Conservation (phyloP, 1,140 invertebrate genomes). For the Dolichoris vasculosae region DNA sequence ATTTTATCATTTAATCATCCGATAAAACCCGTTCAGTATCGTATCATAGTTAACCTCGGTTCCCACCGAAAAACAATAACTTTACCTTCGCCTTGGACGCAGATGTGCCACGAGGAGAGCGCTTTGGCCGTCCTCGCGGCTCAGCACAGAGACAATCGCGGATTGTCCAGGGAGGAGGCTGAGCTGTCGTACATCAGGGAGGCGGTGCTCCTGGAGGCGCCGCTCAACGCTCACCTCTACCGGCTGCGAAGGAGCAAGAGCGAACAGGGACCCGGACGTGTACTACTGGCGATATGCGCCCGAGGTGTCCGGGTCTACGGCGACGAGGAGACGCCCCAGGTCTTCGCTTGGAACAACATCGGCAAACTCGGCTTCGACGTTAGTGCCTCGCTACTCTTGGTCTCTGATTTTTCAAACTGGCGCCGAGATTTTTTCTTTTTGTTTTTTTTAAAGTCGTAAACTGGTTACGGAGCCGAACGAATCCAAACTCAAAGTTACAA, state of each 20-base stretch:
- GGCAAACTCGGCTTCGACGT: constrained; percentile 94
- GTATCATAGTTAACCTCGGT: too few species aligned
- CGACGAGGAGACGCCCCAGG: constrained; percentile 80
- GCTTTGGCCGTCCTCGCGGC: constrained; percentile 78
- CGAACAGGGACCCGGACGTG: constrained; percentile 82
- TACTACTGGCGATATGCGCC: constrained; percentile 88
- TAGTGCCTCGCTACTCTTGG: constrained; percentile 64
- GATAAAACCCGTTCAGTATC: background rate
- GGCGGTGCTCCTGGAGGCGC: constrained; percentile 88
- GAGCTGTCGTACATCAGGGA: constrained; percentile 91
- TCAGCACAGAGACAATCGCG: constrained; percentile 83
- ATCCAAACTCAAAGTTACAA: too few species aligned
- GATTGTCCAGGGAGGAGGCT: constrained; percentile 84
- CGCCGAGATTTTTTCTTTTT: constrained; percentile 8
- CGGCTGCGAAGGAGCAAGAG: constrained; percentile 88
- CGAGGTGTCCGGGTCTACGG: constrained; percentile 89
- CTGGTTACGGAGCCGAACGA: too few species aligned
- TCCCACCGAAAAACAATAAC: background rate
- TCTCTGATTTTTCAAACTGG: background rate
- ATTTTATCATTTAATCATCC: background rate
- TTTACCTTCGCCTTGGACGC: background rate
- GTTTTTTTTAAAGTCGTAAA: too few species aligned
- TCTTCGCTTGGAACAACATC: constrained; percentile 94
- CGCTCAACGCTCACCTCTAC: constrained; percentile 94
- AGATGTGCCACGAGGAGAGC: constrained; percentile 76